Evolutionary conservation across 2,113 vertebrate species (phyloP).

Genomic region (Columba janthina): DNA sequence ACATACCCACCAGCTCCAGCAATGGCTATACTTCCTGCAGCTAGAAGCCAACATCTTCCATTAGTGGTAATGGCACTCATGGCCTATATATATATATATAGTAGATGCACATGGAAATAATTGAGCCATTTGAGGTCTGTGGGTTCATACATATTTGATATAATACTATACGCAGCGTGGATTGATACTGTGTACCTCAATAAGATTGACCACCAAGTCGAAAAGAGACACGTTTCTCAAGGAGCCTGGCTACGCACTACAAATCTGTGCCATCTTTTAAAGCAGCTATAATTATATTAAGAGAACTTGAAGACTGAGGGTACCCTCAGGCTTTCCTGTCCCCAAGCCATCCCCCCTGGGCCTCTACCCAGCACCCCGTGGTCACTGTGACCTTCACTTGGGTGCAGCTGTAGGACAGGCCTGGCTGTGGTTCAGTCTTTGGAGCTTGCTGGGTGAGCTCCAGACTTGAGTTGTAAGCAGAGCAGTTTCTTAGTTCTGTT

Average conservation of each 20-base stretch:
- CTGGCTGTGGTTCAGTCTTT: neutral
- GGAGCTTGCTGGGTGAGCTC: neutral
- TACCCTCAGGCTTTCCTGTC: neutral
- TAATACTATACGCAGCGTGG: neutral
- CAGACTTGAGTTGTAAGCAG: neutral
- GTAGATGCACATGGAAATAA: neutral
- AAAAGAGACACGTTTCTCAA: neutral
- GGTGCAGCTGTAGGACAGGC: accelerated
- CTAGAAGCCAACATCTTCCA: neutral
- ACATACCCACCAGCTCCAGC: neutral
- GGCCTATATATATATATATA: neutral
- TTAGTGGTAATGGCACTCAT: accelerated
- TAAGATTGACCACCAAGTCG: neutral
- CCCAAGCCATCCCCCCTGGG: too few relatives aligned
- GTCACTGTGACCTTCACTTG: neutral
- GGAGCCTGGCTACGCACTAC: neutral
- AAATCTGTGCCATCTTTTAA: neutral
- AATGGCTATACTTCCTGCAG: neutral
- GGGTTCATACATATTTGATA: neutral
- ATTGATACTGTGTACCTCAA: neutral
- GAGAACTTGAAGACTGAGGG: neutral
- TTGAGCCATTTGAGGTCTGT: neutral
- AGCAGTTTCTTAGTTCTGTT: too few relatives aligned
- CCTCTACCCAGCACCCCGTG: neutral
- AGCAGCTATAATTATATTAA: neutral